Percentiles rank a stretch among this genome's conserved stretches.
Conservation (phyloP, 2,113 vertebrate genomes). For the Paedocypris sp. region DNA sequence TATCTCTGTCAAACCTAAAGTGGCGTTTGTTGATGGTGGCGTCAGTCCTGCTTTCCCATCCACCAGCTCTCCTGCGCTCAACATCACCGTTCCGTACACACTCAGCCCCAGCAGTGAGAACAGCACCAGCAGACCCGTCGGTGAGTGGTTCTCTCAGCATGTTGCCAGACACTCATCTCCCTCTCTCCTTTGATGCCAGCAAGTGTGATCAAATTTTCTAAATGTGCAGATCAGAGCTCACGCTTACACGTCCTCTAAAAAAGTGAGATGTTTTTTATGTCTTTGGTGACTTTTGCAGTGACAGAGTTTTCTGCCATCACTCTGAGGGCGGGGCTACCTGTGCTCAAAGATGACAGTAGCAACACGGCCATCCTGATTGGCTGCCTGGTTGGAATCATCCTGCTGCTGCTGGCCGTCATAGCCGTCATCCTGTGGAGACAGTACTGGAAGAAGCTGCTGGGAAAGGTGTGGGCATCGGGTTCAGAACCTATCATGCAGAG, state of each 20-base stretch:
- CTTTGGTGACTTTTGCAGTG: too few relatives aligned
- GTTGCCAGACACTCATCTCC: too few relatives aligned
- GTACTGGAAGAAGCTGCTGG: slow-evolving; percentile 83
- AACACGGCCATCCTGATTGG: slow-evolving; percentile 81
- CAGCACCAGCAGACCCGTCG: slow-evolving; percentile 42
- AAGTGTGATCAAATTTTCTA: too few relatives aligned
- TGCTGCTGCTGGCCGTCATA: slow-evolving; percentile 79
- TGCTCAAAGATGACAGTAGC: slow-evolving; percentile 77
- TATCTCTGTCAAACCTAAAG: slow-evolving; percentile 35
- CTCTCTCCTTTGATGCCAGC: too few relatives aligned
- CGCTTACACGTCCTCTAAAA: neutral
- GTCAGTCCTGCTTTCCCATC: slow-evolving; percentile 24
- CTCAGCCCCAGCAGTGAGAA: slow-evolving; percentile 27
- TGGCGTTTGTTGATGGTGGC: slow-evolving; percentile 42
- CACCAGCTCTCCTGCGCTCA: slow-evolving; percentile 21
- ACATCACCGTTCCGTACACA: slow-evolving; percentile 37
- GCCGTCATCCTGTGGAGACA: slow-evolving; percentile 86
- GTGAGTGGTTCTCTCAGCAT: too few relatives aligned
- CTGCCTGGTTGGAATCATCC: slow-evolving; percentile 87
- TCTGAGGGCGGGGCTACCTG: slow-evolving; percentile 61
- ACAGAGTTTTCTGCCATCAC: slow-evolving; percentile 46
- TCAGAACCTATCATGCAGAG: too few relatives aligned
- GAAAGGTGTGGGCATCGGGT: slow-evolving; percentile 80
- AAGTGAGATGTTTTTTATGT: slow-evolving; percentile 18
- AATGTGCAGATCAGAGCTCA: neutral